Conservation (phyloP, 2,888 invertebrate genomes). For the Operophtera brumata region DNA sequence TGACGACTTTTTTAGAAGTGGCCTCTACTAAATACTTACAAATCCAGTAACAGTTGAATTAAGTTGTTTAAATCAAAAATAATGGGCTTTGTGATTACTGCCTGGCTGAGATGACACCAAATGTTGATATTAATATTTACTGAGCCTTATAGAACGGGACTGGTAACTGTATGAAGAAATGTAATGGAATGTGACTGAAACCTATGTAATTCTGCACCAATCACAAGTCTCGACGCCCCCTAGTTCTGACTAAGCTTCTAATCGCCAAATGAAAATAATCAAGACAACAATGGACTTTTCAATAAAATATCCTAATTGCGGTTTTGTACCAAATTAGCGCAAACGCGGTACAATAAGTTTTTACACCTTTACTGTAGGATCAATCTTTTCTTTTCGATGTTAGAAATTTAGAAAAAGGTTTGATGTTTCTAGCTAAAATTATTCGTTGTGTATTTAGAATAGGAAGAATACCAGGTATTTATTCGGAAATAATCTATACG, state of each 20-base stretch:
- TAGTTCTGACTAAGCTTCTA: not conserved
- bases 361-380: conserved; percentile 23
- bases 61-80: no score
- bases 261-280: not conserved
- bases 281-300: not conserved
- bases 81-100: conserved; percentile 65
- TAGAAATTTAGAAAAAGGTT: conserved; percentile 16
- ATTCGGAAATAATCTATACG: conserved; percentile 16
- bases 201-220: no score
- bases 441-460: conserved; percentile 21
- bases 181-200: not conserved
- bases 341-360: conserved; percentile 15
- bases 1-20: no score
- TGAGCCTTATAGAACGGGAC: not conserved
- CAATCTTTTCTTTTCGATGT: conserved; percentile 15
- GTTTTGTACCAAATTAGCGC: conserved; percentile 1
- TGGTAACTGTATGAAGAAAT: no score
- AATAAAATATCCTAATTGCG: conserved; percentile 5
- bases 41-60: no score
- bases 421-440: conserved; percentile 19
- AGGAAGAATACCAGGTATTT: conserved; percentile 26
- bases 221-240: not conserved
- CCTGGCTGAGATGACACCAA: conserved; percentile 73
- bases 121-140: conserved; percentile 44
- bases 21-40: no score